Base-by-base conservation (phyloP, 37 sponge, comb jelly and placozoan species). In the Chondrosia reniformis region DNA sequence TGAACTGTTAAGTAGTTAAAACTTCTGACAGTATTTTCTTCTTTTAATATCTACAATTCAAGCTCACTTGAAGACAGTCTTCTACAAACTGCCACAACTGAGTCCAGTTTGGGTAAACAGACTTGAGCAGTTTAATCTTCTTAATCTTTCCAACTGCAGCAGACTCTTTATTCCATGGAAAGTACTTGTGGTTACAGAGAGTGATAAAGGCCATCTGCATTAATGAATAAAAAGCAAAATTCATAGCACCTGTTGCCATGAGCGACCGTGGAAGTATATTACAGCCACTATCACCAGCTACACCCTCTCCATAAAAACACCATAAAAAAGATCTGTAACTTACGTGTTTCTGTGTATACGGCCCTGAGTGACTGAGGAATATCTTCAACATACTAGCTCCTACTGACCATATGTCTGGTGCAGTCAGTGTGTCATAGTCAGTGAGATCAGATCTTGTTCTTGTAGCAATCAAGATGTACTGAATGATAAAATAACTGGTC, bases 281-380 rank as follows among this genome's bases (percentile, higher is more conserved):
- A n/a, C n/a, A n/a, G 52, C 52, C 52, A 19, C 10, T 49, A 49
- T 15, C 10, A 10, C 52, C 52, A 49, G 15, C 10, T 15, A 10
- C 52, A 19, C 15, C 52, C 52, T 15, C 10, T 15, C 52, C 52
- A 49, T 15, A 49, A 10, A 49, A 49, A 49, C 52, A 49, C 52
- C 52, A 10, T 19, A 19, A 49, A 10, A 10, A 19, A 49, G 15
- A 49, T 15, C 52, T 15, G 15, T 49, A 49, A 49, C 52, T 19
- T 5, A 64, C 66, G 34, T 64, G 34, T 64, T 64, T 27, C 36
- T 64, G 66, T 27, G 34, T 15, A 7, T 27, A 28, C 36, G 66
- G 66, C 4, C 66, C 66, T 21, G 34, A 34, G 66, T 64, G 66
- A 28, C 66, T 64, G 66, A 64, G 31, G 36, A 64, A 64, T 33